Base-by-base conservation (phyloP, 2,888 invertebrate genomes). In the Ectemnius lituratus region DNA sequence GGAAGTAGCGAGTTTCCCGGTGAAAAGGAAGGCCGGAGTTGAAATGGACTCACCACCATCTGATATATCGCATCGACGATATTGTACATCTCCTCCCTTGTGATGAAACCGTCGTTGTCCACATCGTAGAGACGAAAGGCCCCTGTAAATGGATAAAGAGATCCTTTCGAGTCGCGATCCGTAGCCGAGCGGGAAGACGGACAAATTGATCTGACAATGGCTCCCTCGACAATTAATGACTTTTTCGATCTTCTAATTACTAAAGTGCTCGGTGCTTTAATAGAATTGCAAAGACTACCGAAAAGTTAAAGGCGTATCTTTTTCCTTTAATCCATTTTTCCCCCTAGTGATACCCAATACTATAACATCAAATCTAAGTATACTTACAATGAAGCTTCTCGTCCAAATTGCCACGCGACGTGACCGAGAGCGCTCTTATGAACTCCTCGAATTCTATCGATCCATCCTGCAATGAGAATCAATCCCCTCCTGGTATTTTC, bases 361-460 rank as follows among this genome's bases (percentile, higher is more conserved):
- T 14, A 16, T 5, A 13, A 2, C 6, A 16, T 16, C 52, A 45
- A 27, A 37, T 23, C 18, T 2, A 49, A 70, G 68, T 67, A 70
- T 86, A 95, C 97, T 96, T 93, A 99, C 99, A 99, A 90, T 99
- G 98, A 87, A 99, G 93, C 93, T 99, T 99, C 92, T 99, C 99
- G 91, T 99, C 99, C 86, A 99, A 94, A 91, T 98, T 98, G 82
- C 99, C 99, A 90, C 99, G 94, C 91, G 99, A 99, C 94, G 99
- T 99, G 90, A 99, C 98, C 86, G 99, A 99, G 81, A 99, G 93
- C 76, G 99, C 99, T 91, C 97, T 94, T 90, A 99, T 99, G 92
- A 99, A 99, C 93, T 99, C 99, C 92, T 98, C 98, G 91, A 99
- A 99, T 92, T 99, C 98, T 92, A 99, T 99, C 88, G 97, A 97